Percentiles rank a stretch among this genome's conserved stretches.
These are phyloP conservation scores for Pseudochirops cupreus DNA, from an alignment of 2,797 vertebrate genomes.

Conservation along the genomic window DNA sequence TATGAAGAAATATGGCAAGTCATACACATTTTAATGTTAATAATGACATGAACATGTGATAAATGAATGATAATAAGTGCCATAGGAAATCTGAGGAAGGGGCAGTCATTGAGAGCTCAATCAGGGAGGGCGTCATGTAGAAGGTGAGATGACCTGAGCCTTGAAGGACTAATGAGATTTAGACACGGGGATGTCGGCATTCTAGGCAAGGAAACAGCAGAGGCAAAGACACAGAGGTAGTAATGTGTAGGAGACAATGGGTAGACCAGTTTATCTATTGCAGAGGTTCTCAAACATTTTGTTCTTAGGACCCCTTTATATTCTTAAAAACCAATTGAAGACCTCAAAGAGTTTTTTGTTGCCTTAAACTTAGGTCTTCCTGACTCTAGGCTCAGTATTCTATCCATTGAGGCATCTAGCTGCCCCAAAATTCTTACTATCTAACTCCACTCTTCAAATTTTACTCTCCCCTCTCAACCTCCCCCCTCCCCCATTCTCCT, in stretches of 20 bases:
- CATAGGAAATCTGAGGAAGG: constrained; percentile 23
- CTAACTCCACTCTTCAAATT: not conserved
- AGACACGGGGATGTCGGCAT: not conserved
- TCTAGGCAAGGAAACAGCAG: not conserved
- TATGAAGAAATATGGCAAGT: not conserved
- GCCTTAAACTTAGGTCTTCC: not conserved
- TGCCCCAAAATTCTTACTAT: not conserved
- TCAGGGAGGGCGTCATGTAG: not conserved
- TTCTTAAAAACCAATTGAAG: not conserved
- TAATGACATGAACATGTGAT: not conserved
- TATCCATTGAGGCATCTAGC: not conserved
- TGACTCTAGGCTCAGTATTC: not conserved
- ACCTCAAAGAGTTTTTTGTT: not conserved
- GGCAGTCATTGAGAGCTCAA: not conserved
- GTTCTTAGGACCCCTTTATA: not conserved
- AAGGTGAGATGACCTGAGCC: not conserved
- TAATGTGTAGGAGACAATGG: not conserved
- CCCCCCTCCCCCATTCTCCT: too few relatives aligned
- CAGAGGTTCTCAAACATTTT: not conserved
- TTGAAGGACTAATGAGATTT: constrained; percentile 5
- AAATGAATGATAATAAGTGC: not conserved
- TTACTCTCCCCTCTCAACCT: not conserved
- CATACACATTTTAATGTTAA: not conserved
- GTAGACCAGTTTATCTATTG: not conserved
- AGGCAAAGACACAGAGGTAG: not conserved